phyloP scores from a whole-genome alignment of 2,888 invertebrate genomes.

The Zonitis immaculata region DNA sequence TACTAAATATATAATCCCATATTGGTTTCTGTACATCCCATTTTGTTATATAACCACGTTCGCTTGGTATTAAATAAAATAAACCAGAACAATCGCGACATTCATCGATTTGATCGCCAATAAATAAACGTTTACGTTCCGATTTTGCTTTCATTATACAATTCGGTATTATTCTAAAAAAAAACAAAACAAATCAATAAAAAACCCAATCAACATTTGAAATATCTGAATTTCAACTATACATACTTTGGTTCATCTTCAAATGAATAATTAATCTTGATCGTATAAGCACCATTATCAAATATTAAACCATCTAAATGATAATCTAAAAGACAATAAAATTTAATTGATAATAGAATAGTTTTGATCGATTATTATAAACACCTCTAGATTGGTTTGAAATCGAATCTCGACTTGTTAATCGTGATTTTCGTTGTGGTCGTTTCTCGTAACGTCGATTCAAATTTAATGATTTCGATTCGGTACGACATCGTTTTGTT shows the following conservation, averaged over 20 bases:
- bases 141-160: slow-evolving; percentile 98
- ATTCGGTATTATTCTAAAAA: slow-evolving; percentile 72
- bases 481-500: slow-evolving; percentile 6
- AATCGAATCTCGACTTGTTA: slow-evolving; percentile 11
- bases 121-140: slow-evolving; percentile 87
- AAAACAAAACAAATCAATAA: neutral
- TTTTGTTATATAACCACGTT: slow-evolving; percentile 91
- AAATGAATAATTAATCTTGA: slow-evolving; percentile 78
- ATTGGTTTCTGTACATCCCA: slow-evolving; percentile 95
- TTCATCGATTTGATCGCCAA: slow-evolving; percentile 93
- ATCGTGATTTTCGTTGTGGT: slow-evolving; percentile 4
- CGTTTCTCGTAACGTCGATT: slow-evolving; percentile 9
- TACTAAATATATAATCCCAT: slow-evolving; percentile 93
- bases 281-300: slow-evolving; percentile 85
- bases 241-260: slow-evolving; percentile 61
- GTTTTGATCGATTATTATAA: too few species aligned
- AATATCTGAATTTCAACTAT: neutral
- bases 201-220: too few species aligned
- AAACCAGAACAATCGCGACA: slow-evolving; percentile 94
- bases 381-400: slow-evolving; percentile 8
- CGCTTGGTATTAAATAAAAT: slow-evolving; percentile 89
- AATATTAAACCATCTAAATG: slow-evolving; percentile 22
- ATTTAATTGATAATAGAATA: too few species aligned
- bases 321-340: too few species aligned
- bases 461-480: slow-evolving; percentile 5